Evolutionary conservation across 2,888 invertebrate genomes (phyloP), one percentile per base, ranked within the genome.

Genomic region (Hydrotaea diabolus): DNA sequence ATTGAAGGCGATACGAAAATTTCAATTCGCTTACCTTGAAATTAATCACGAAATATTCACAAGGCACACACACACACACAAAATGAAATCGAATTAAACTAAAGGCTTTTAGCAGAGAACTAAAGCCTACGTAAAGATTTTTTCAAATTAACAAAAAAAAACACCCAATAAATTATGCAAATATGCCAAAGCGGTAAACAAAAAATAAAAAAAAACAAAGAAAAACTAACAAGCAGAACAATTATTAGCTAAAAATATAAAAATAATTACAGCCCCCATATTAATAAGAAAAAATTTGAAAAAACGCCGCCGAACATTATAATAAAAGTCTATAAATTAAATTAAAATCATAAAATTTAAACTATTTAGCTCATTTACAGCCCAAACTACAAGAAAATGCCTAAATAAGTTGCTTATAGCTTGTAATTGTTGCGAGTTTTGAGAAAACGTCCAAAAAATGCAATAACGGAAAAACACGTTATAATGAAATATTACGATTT

Each of bases 1-100:
- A 77, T 74, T 80, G 75, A 75, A 81, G 76, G 80, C 76, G 64
- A 84, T 84, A 80, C 76, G 85, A 85, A 43, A 69, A 15, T 62
- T 23, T 21, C 46, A 69, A 69, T 46, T 46, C 13, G 69, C 21
- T 82, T 85, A 82, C 85, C 85, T 85, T 85, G 85, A 85, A 85
- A 85, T 82, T 80, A 85, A 82, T 82, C 76, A 79, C 66, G 17
- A 71, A 73, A 66, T 7, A 31, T 31, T 31, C 31, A 31, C 31
- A 31, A 31, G n/a, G 74, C 49, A 62, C 26, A 26, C 64, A 66
- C 26, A 31, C 13, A 77, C 62, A 71, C n/a, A 75, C 57, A 79
- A 62, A 39, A 36, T 53, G 31, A 31, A 39, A 83, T 62, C 62
- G 77, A 83, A 83, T 77, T 80, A 77, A 80, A 73, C 49, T 77